These are phyloP conservation scores for Hedychridium roseum DNA, from an alignment of 2,888 invertebrate species.

Conservation along the genomic window DNA sequence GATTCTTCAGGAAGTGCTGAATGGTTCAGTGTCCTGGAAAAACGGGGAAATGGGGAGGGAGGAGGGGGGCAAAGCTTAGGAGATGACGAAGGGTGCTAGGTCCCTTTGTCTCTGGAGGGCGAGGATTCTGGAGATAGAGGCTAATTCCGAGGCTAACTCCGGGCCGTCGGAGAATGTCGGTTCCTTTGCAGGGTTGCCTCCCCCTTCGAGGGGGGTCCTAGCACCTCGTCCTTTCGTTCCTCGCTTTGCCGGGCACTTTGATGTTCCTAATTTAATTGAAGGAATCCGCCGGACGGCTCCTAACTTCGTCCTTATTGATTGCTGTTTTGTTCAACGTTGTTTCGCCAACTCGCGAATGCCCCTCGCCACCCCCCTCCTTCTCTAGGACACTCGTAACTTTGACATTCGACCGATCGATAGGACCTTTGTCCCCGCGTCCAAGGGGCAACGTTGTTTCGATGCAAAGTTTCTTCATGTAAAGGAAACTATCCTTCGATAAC, in stretches of 20 bases:
- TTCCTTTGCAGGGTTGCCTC: conserved; percentile 26
- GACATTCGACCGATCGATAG: too few species aligned
- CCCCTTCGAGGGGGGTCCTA: too few species aligned
- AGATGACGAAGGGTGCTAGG: conserved; percentile 33
- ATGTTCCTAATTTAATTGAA: conserved; percentile 65
- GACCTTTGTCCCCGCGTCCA: too few species aligned
- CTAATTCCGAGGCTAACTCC: conserved; percentile 61
- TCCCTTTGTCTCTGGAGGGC: conserved; percentile 59
- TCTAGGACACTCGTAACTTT: too few species aligned
- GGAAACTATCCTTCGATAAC: too few species aligned
- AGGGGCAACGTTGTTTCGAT: too few species aligned
- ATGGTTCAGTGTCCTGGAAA: too few species aligned
- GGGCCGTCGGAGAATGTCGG: conserved; percentile 51
- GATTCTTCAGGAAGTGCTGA: too few species aligned
- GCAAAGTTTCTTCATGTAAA: too few species aligned
- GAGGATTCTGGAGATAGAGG: conserved; percentile 59
- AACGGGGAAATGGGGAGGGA: too few species aligned
- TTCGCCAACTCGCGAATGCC: too few species aligned
- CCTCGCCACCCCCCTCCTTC: too few species aligned
- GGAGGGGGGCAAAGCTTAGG: conserved; percentile 16
- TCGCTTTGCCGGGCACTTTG: conserved; percentile 58
- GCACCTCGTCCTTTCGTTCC: conserved; percentile 44
- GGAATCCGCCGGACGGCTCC: conserved; percentile 59
- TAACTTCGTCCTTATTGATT: conserved; percentile 61
- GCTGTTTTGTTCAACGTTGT: conserved; percentile 52